These are phyloP conservation scores for Acanthosepion lycidas DNA, from an alignment of 2,888 invertebrate species.

Conservation along the genomic window DNA sequence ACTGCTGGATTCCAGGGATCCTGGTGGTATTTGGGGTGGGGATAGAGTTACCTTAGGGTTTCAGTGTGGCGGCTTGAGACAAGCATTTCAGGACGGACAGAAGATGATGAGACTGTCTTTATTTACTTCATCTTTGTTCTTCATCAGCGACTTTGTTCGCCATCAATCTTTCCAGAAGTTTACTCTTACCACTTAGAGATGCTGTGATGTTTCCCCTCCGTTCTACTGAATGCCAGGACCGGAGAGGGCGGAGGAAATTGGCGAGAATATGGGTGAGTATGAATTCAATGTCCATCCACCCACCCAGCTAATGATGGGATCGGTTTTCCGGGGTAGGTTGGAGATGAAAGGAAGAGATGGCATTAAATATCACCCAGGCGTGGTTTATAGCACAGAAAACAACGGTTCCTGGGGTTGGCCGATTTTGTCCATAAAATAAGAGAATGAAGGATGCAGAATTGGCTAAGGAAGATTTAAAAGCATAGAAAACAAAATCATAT, in stretches of 20 bases:
- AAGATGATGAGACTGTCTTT: not conserved
- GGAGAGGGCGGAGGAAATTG: not conserved
- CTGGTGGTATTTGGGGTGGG: not conserved
- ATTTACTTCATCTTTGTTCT: not conserved
- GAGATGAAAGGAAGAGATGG: not conserved
- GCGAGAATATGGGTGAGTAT: not conserved
- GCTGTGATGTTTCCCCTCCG: not conserved
- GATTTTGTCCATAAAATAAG: not conserved
- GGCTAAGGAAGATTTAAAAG: not conserved
- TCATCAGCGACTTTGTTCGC: not conserved
- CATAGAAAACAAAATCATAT: not conserved
- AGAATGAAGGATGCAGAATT: not conserved
- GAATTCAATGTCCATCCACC: not conserved
- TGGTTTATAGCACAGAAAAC: conserved; percentile 23
- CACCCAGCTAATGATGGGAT: not conserved
- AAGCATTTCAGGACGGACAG: not conserved
- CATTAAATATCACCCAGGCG: conserved; percentile 21
- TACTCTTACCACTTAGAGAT: conserved; percentile 18
- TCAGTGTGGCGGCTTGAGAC: not conserved
- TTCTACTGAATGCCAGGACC: not conserved
- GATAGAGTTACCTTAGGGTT: not conserved
- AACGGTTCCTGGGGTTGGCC: not conserved
- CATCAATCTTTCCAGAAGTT: not conserved
- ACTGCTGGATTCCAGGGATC: not conserved
- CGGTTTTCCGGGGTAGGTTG: not conserved